Evolutionary conservation across 2,888 invertebrate genomes (phyloP), one percentile per base, ranked within the genome.

Genomic region (Callimorpha dominula): DNA sequence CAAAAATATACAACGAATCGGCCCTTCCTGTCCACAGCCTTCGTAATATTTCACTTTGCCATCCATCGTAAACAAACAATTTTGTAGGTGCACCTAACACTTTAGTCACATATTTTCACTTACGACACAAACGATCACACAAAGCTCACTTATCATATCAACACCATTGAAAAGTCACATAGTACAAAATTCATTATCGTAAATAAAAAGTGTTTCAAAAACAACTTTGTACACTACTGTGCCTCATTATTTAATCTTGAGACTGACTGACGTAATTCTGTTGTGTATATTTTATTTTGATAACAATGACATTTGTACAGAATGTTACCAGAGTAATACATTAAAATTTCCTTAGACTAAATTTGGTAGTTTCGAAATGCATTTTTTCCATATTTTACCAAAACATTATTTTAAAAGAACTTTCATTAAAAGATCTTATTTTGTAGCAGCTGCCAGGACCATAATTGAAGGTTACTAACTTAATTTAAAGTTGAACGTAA

Each of bases 1-100:
- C 88, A 97, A 96, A 94, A 98, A 97, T 95, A 98, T 97, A 88
- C 97, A 97, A 82, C 97, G 96, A 86, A 98, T 97, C 6, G 97
- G 97, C 63, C 97, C 97, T 91, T 97, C 97, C 88, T 96, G 96
- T 60, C 96, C 96, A 83, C 96, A 96, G 66, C 96, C 96, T 91
- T 96, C 96, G 86, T 94, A 95, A 87, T 92, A 96, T 82, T 95
- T 95, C 69, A 92, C 88, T 85, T 93, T 93, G 81, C 89, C 92
- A 93, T 95, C 94, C 95, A 95, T 95, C 79, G 86, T 90, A 86
- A 87, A 87, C 81, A 88, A 86, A 81, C 79, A 77, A 78, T 81
- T 81, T 73, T 50, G 70, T 75, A 31, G 31, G 31, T 31, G 76
- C 71, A 80, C 77, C 72, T 73, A 81, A 81, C 79, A 86, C 83